Percentiles rank a stretch among this genome's conserved stretches.
Evolutionary conservation across 2,797 vertebrate genomes (phyloP).

Genomic region (Scyliorhinus canicula): DNA sequence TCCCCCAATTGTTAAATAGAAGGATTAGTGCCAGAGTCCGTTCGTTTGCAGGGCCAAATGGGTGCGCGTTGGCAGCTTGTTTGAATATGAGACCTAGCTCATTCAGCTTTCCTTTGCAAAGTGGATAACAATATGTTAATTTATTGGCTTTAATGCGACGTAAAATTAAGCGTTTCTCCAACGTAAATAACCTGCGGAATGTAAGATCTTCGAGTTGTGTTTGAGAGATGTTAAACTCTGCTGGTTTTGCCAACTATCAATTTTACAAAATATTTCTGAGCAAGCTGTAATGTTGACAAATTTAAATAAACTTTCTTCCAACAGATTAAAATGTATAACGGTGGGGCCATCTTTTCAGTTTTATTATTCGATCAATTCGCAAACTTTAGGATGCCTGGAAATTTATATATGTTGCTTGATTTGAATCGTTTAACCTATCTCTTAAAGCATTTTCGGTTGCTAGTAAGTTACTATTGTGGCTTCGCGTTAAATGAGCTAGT

Average conservation of each 20-base stretch:
- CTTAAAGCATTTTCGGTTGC: background rate
- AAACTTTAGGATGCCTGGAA: background rate
- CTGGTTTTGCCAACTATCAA: background rate
- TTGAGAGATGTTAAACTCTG: background rate
- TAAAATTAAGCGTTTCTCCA: background rate
- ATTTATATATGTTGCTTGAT: background rate
- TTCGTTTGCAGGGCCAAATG: background rate
- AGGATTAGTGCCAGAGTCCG: background rate
- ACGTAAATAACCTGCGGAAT: background rate
- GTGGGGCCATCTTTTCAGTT: background rate
- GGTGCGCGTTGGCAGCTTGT: background rate
- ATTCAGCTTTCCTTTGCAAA: background rate
- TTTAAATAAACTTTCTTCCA: background rate
- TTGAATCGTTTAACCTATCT: background rate
- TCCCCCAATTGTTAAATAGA: background rate
- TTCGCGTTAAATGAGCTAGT: background rate
- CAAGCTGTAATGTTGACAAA: background rate
- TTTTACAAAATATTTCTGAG: background rate
- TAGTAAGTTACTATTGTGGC: background rate
- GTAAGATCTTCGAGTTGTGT: background rate
- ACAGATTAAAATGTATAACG: background rate
- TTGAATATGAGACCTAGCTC: background rate
- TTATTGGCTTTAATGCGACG: background rate
- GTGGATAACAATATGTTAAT: background rate
- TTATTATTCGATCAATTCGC: background rate